phyloP scores from a whole-genome alignment of 2,113 vertebrate species.

The Scomber japonicus region DNA sequence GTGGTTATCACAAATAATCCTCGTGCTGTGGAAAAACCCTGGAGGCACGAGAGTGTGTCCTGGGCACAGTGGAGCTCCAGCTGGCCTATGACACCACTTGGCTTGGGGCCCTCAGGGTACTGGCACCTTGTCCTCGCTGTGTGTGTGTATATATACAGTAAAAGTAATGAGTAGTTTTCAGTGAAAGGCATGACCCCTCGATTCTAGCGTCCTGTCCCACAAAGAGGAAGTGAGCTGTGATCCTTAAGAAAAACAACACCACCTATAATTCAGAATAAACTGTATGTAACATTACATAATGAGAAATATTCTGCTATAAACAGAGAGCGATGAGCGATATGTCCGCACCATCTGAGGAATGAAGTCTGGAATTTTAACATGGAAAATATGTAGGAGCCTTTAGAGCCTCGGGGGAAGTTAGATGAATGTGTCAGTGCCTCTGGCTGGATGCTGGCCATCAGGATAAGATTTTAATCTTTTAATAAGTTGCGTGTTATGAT shows the following conservation, averaged over 20 bases:
- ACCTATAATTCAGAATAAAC: not conserved
- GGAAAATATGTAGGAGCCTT: slow-evolving; percentile 41
- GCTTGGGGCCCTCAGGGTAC: not conserved
- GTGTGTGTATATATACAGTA: not conserved
- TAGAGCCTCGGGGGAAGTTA: not conserved
- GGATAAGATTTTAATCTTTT: slow-evolving; percentile 25
- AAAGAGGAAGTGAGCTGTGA: not conserved
- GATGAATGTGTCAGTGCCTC: not conserved
- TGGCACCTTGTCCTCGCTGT: slow-evolving; percentile 8
- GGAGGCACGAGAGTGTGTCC: not conserved
- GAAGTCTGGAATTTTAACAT: slow-evolving; percentile 45
- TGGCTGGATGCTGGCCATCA: slow-evolving; percentile 7
- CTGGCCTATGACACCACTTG: slow-evolving; percentile 34
- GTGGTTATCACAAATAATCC: not conserved
- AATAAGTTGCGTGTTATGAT: not conserved
- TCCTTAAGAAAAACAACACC: not conserved
- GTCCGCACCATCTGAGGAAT: slow-evolving; percentile 14
- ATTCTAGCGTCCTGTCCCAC: not conserved
- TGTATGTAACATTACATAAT: slow-evolving; percentile 19
- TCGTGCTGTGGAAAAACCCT: slow-evolving; percentile 14
- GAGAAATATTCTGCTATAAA: slow-evolving; percentile 26
- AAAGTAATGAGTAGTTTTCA: slow-evolving; percentile 30
- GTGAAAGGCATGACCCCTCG: not conserved
- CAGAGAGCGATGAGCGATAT: not conserved
- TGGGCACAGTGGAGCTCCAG: not conserved